Evolutionary conservation across 2,113 vertebrate genomes (phyloP).

Genomic region (Cyprinodon brontotheroides): DNA sequence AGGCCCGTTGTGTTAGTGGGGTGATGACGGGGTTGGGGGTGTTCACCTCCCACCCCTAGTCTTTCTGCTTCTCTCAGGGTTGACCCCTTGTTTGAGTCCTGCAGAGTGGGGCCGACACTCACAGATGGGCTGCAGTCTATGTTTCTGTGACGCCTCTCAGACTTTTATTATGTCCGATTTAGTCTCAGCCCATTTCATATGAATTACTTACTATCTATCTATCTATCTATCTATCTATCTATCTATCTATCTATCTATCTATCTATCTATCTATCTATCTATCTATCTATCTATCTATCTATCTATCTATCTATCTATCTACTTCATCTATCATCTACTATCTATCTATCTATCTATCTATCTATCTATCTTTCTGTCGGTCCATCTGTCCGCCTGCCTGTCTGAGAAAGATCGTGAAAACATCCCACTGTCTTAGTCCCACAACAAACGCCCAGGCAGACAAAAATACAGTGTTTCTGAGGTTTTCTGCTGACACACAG

Average conservation of each 20-base stretch:
- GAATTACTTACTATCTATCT: slow-evolving; percentile 14
- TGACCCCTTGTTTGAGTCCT: slow-evolving; percentile 86
- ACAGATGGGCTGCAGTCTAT: slow-evolving; percentile 87
- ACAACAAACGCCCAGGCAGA: slow-evolving; percentile 49
- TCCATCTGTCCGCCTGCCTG: slow-evolving; percentile 13
- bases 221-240: slow-evolving; percentile 15
- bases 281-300: slow-evolving; percentile 28
- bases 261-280: slow-evolving; percentile 8
- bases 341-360: slow-evolving; percentile 10
- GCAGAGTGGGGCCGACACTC: slow-evolving; percentile 82
- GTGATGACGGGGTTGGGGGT: slow-evolving; percentile 76
- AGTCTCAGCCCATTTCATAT: slow-evolving; percentile 37
- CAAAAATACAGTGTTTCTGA: slow-evolving; percentile 15
- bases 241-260: slow-evolving; percentile 16
- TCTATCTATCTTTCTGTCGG: slow-evolving; percentile 5
- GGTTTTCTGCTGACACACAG: slow-evolving; percentile 51
- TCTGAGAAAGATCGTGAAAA: neutral
- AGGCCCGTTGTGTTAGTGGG: slow-evolving; percentile 82
- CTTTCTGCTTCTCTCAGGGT: slow-evolving; percentile 65
- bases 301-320: slow-evolving; percentile 28
- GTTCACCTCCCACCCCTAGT: slow-evolving; percentile 58
- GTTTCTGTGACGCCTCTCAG: slow-evolving; percentile 41
- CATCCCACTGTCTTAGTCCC: slow-evolving; percentile 2
- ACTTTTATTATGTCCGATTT: slow-evolving; percentile 44
- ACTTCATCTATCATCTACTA: slow-evolving; percentile 26